Evolutionary conservation across 1,140 invertebrate species (phyloP).

Genomic region (Ptiloglossa arizonensis): DNA sequence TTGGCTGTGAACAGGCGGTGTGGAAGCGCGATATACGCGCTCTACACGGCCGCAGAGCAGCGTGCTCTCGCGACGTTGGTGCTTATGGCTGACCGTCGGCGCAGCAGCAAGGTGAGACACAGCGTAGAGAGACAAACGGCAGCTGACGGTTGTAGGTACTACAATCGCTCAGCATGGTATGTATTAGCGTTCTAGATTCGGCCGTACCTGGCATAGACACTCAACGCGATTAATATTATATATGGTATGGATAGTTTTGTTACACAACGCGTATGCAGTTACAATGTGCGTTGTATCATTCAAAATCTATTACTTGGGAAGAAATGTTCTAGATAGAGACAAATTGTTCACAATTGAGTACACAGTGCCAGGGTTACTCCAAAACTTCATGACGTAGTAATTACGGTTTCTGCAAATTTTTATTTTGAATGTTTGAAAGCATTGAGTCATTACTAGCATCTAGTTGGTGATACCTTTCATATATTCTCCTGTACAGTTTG

Average conservation of each 20-base stretch:
- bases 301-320: not conserved
- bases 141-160: conserved; percentile 73
- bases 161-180: conserved; percentile 77
- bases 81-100: conserved; percentile 69
- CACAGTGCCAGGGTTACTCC: not conserved
- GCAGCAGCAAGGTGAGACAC: conserved; percentile 80
- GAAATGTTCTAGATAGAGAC: not conserved
- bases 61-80: conserved; percentile 64
- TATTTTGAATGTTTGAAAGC: not conserved
- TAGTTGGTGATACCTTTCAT: not conserved
- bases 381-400: conserved; percentile 1
- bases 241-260: not conserved
- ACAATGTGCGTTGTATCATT: not conserved
- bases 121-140: conserved; percentile 77
- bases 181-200: conserved; percentile 72
- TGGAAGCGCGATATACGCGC: conserved; percentile 69
- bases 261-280: not conserved
- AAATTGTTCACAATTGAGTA: not conserved
- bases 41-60: conserved; percentile 68
- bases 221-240: conserved; percentile 15
- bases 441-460: not conserved
- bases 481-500: not conserved
- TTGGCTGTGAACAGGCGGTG: conserved; percentile 66
- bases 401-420: not conserved
- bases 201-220: conserved; percentile 11